phyloP scores from a whole-genome alignment of 2,797 vertebrate genomes.

The Gymnopithys bicolor region DNA sequence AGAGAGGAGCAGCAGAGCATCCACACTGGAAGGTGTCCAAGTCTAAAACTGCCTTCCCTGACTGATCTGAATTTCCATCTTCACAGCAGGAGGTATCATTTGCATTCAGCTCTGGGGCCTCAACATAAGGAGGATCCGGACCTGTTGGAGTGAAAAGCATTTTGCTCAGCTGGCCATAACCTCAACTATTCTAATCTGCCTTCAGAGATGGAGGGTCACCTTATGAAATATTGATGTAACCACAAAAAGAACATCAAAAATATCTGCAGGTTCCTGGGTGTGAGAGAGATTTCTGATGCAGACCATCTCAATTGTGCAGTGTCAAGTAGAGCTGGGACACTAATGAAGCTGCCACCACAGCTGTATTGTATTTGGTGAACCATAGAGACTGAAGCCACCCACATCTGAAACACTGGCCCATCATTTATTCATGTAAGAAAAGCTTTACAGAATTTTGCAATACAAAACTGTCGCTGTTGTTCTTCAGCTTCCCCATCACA shows the following conservation, averaged over 20 bases:
- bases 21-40: background rate
- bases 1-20: background rate
- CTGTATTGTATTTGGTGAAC: background rate
- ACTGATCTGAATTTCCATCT: background rate
- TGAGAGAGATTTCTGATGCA: background rate
- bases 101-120: background rate
- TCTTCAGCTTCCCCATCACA: background rate
- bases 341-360: background rate
- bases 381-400: background rate
- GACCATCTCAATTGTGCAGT: background rate
- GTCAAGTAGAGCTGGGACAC: background rate
- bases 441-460: background rate
- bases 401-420: background rate
- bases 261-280: background rate
- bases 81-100: background rate
- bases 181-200: background rate
- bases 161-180: background rate
- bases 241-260: background rate
- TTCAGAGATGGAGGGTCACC: background rate
- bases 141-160: background rate
- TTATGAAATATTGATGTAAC: background rate
- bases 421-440: background rate
- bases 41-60: background rate
- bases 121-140: background rate
- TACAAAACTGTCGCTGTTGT: background rate